These are phyloP conservation scores for Muntiacus reevesi DNA, from an alignment of 2,113 vertebrate genomes.

Conservation along the genomic window DNA sequence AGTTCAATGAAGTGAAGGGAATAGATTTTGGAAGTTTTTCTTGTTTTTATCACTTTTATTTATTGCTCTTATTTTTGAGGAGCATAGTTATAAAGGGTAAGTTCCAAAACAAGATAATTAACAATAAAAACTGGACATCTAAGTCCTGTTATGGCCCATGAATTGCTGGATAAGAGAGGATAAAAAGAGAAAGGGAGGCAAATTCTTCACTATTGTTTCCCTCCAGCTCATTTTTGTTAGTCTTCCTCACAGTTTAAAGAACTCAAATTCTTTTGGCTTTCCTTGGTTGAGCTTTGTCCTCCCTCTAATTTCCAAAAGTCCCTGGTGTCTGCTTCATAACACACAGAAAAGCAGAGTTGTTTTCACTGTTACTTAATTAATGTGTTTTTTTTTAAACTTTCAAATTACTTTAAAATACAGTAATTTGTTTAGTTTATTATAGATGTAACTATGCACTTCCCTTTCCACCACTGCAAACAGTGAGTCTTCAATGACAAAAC, in stretches of 20 bases:
- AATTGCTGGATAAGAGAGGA: neutral
- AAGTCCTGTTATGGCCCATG: neutral
- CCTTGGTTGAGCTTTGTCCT: neutral
- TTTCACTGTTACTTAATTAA: neutral
- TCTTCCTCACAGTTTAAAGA: neutral
- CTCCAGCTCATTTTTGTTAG: neutral
- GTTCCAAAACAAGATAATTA: neutral
- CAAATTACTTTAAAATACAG: neutral
- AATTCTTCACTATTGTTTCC: neutral
- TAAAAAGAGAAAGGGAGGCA: neutral
- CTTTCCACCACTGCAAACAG: neutral
- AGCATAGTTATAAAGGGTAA: neutral
- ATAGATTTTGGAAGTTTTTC: neutral
- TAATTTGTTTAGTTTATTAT: neutral
- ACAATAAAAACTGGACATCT: neutral
- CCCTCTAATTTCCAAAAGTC: neutral
- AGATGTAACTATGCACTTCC: neutral
- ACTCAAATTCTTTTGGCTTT: neutral
- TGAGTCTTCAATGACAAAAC: neutral
- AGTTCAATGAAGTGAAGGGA: conserved; percentile 10
- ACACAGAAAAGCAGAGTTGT: neutral
- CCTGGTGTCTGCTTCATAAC: neutral
- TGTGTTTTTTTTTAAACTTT: neutral
- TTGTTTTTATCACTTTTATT: neutral
- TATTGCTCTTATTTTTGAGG: neutral